Base-by-base conservation (phyloP, 1,140 invertebrate species). In the Anthonomus grandis region DNA sequence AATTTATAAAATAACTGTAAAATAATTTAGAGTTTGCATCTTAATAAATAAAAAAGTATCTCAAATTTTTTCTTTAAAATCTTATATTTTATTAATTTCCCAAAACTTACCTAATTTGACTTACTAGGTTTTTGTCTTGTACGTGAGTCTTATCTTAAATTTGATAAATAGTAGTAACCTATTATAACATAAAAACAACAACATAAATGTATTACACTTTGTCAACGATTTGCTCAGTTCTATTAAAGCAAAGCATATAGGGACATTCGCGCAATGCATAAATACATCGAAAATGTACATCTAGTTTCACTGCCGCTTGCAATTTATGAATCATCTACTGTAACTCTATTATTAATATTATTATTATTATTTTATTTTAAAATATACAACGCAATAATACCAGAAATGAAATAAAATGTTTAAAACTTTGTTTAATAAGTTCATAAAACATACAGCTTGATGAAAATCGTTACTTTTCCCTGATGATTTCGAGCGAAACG, bases 371-470 rank as follows among this genome's bases (percentile, higher is more conserved):
- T n/a, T n/a, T n/a, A 62, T 59, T 52, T 37, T 48, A 59, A 53
- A 51, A 38, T 41, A 52, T 52, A 61, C 57, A 64, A 64, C 38
- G 50, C 53, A 60, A 61, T 56, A 64, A 64, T 59, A 64, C 62
- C 62, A 58, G 61, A 64, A 58, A 48, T 48, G 34, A 51, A 54
- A 60, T 52, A n/a, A n/a, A 49, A 52, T 42, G 25, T 55, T 60
- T 61, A 58, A 64, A 61, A 64, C 19, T 54, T 55, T 44, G n/a
- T 53, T 53, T 19, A 60, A 54, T 52, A 36, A 53, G 53, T 58
- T 58, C 47, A 45, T 64, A 61, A 51, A 64, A 64, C 59, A 57
- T 48, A 57, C 47, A 61, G 55, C 55, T 55, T 55, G 27, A 51
- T 47, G 47, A 55, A 56, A 52, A 62, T 36, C 52, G 13, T 12